A percentile compares a stretch with the other conserved stretches of the same genome.
phyloP scores from a whole-genome alignment of 1,140 invertebrate species.

The Trichomalopsis sarcophagae region DNA sequence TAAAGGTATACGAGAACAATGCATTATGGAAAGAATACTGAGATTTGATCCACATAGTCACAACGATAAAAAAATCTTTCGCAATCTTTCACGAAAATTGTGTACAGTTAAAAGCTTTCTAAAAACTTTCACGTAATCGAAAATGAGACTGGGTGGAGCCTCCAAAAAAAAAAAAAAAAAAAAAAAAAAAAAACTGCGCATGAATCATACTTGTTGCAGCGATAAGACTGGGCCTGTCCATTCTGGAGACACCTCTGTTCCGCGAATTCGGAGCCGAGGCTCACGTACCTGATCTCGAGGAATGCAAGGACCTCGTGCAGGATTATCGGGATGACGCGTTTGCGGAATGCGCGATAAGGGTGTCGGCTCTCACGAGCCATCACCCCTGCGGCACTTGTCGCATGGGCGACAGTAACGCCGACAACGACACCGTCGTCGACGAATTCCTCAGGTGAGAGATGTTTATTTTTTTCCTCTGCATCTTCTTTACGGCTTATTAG shows the following conservation, averaged over 20 bases:
- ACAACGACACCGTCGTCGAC: slow-evolving; percentile 76
- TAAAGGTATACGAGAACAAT: slow-evolving; percentile 69
- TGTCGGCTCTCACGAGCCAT: slow-evolving; percentile 80
- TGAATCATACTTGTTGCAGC: slow-evolving; percentile 67
- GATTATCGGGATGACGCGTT: slow-evolving; percentile 76
- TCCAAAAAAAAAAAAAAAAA: background rate
- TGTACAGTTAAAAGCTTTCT: no score
- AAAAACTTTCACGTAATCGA: no score
- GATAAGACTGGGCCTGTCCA: slow-evolving; percentile 76
- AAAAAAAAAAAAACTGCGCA: slow-evolving; percentile 22
- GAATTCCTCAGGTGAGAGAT: slow-evolving; percentile 74
- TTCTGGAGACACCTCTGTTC: slow-evolving; percentile 77
- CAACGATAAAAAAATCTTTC: no score
- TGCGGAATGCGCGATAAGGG: slow-evolving; percentile 80
- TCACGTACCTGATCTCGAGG: slow-evolving; percentile 79
- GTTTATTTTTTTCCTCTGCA: background rate
- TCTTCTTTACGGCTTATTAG: background rate
- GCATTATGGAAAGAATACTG: no score
- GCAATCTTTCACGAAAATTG: no score
- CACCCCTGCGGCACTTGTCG: slow-evolving; percentile 82
- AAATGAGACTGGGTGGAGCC: no score
- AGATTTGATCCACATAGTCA: no score
- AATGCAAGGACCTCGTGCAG: slow-evolving; percentile 73
- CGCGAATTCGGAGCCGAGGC: slow-evolving; percentile 77
- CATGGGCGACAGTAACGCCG: slow-evolving; percentile 73